phyloP scores from a whole-genome alignment of 30 jellyfish, hydroid and myxozoan species.

The Hydra vulgaris region DNA sequence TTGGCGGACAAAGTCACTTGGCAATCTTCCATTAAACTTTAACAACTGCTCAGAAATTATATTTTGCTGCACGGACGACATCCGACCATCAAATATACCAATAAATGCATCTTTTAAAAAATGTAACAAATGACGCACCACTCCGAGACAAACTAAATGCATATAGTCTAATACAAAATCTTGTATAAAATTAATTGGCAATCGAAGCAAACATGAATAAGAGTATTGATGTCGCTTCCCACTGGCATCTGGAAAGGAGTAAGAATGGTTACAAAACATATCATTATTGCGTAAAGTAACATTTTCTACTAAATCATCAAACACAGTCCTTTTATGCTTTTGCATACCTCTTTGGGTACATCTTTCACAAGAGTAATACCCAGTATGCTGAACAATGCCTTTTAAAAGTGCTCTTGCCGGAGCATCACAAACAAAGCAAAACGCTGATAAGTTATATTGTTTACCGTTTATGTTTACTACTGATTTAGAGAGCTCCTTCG shows the following conservation, averaged over 20 bases:
- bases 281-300: background rate
- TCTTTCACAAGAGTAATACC: slow-evolving; percentile 38
- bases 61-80: slow-evolving; percentile 17
- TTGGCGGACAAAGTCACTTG: slow-evolving; percentile 37
- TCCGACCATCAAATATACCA: slow-evolving; percentile 16
- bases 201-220: background rate
- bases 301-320: slow-evolving; percentile 15
- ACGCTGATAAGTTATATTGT: background rate
- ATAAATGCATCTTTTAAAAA: slow-evolving; percentile 11
- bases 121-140: slow-evolving; percentile 16
- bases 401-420: slow-evolving; percentile 45
- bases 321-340: slow-evolving; percentile 23
- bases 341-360: slow-evolving; percentile 28
- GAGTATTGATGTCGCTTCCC: background rate
- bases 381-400: slow-evolving; percentile 29
- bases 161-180: slow-evolving; percentile 22
- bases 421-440: slow-evolving; percentile 37
- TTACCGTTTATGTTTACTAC: background rate
- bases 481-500: slow-evolving; percentile 3
- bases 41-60: slow-evolving; percentile 20
- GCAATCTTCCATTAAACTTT: slow-evolving; percentile 22
- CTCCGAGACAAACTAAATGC: slow-evolving; percentile 35
- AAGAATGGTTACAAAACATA: background rate
- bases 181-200: slow-evolving; percentile 17
- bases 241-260: background rate